Evolutionary conservation across 1,140 invertebrate species (phyloP).

Genomic region (Neotoxoptera formosana): DNA sequence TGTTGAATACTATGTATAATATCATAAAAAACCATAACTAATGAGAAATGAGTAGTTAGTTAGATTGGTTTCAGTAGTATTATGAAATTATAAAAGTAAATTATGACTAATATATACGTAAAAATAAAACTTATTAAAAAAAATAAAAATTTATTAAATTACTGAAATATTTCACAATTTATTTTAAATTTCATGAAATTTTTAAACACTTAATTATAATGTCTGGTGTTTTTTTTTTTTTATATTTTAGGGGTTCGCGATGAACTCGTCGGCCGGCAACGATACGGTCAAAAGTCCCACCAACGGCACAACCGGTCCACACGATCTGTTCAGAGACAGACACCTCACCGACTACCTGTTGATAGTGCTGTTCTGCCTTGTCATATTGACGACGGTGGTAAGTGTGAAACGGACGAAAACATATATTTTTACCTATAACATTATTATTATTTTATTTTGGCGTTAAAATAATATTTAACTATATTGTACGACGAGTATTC

Average conservation of each 20-base stretch:
- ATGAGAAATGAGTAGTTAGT: no score
- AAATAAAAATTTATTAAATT: no score
- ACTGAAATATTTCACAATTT: no score
- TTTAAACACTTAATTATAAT: no score
- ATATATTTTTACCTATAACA: neutral
- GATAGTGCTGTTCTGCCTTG: conserved; percentile 31
- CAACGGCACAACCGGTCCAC: neutral
- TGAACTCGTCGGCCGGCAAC: conserved; percentile 3
- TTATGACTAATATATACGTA: no score
- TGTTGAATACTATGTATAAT: no score
- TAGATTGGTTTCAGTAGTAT: no score
- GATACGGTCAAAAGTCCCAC: neutral
- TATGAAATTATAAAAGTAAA: no score
- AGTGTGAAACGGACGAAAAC: neutral
- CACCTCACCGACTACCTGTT: conserved; percentile 38
- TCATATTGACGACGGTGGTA: conserved; percentile 49
- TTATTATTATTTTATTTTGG: neutral
- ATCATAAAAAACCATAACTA: no score
- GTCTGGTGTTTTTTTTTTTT: neutral
- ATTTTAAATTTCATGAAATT: no score
- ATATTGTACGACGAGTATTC: neutral
- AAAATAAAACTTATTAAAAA: no score
- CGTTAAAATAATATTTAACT: no score
- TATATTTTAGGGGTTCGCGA: neutral
- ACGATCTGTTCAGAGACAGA: neutral